Evolutionary conservation across 1,140 invertebrate genomes (phyloP), one percentile per base, ranked within the genome.

Genomic region (Trinorchestia longiramus): DNA sequence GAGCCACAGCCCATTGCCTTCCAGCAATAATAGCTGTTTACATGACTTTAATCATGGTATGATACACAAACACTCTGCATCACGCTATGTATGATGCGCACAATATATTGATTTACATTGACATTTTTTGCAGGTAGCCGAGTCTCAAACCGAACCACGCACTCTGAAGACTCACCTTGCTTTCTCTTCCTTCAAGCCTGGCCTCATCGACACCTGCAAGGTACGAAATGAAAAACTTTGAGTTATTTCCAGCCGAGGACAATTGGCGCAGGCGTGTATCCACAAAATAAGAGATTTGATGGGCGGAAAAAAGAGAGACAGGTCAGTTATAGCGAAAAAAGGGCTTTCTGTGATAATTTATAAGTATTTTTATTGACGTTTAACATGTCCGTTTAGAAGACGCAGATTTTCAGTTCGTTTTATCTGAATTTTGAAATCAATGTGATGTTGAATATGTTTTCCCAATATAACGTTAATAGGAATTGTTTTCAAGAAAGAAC

Each of bases 111-210:
- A 6, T 53, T 6, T 19, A 3, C 36, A 77, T 36, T 3, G 36
- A 42, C 43, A 90, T 53, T 95, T 77, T 40, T n/a, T 87, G 44
- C 95, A 95, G 87, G 44, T 95, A 44, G 95, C 95, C 19, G 95
- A 95, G 45, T 87, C 62, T 40, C 62, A 87, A 0, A 45, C 53
- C 40, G 95, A 47, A 45, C 96, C 95, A 0, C 97, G 98, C 95
- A 98, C 98, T 96, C 98, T 99, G 47, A 98, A 98, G 97, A 98
- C 98, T 41, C 99, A 99, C 97, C 97, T 99, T n/a, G 98, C 98
- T 0, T 97, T 98, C 96, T 97, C 98, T 53, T 97, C 99, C 17
- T 97, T 99, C 47, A 98, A 98, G 0, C 98, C 98, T 0, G 87
- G 42, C 88, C 43, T 96, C 17, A 92, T 96, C 42, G 92, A 96